Base-by-base conservation (phyloP, 92 coral and sea anemone genomes). In the Zoanthus sansibaricus region DNA sequence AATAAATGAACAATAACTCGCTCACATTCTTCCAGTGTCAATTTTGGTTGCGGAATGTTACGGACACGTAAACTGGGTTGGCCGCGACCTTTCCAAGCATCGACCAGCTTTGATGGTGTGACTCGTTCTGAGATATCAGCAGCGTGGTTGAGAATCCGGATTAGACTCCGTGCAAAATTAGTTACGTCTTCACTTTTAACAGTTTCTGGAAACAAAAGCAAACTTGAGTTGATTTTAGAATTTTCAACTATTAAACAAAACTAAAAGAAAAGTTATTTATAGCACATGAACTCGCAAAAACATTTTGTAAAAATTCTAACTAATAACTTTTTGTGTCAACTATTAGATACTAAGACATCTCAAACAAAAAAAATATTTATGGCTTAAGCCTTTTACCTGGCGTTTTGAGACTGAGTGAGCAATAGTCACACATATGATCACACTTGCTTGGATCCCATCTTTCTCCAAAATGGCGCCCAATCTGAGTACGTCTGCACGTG, bases 381-480 rank as follows among this genome's bases (percentile, higher is more conserved):
- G 10, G 54, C 13, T 18, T 1, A 82, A 5, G 13, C 46, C 32
- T 21, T 89, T 70, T 54, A 88, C 94, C 91, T 33, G 64, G 71
- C n/a, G 33, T 47, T 87, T 67, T 86, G 75, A 47, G 77, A 47
- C 52, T 87, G 49, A 77, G 66, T 46, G 64, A 49, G 73, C 99
- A 97, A 91, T 89, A 92, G 76, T 97, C 99, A 74, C 99, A 97
- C 99, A 97, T 97, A 55, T 76, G 89, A 15, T 80, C 86, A 55
- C 98, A 97, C 31, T 97, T 86, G 48, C 46, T 42, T 21, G 95
- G 93, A 71, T 97, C 93, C 99, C 99, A 97, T 42, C 52, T 84
- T 88, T 93, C 99, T 17, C 99, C 98, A 86, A 97, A 97, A 86
- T 97, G 98, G 12, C 95, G 99, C 1, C 97, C 99, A 87, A 95